phyloP scores from a whole-genome alignment of 2,888 invertebrate genomes.

The Caenorhabditis macrosperma region DNA sequence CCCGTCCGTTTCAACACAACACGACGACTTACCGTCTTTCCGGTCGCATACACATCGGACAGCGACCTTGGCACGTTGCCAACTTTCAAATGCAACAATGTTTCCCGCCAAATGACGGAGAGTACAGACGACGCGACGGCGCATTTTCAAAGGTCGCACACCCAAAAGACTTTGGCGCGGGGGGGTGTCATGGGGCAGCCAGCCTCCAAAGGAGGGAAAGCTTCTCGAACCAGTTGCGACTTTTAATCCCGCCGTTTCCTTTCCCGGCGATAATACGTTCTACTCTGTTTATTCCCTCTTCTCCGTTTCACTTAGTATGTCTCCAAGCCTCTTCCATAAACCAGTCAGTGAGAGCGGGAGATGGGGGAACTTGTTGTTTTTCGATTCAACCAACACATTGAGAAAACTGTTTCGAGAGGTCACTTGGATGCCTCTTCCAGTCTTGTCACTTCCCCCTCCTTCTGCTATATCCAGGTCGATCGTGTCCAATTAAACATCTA shows the following conservation, averaged over 20 bases:
- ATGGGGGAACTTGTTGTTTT: conserved; percentile 12
- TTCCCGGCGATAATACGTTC: conserved; percentile 56
- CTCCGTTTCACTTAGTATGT: conserved; percentile 1
- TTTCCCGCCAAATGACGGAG: conserved; percentile 30
- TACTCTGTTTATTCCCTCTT: conserved; percentile 52
- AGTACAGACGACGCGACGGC: conserved; percentile 23
- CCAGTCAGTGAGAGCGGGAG: conserved; percentile 1
- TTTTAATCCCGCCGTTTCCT: conserved; percentile 57
- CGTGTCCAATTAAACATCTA: not conserved
- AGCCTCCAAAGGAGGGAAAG: conserved; percentile 16
- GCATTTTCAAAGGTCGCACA: conserved; percentile 47
- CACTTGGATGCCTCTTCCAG: not conserved
- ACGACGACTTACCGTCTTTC: no score
- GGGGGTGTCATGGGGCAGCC: conserved; percentile 16
- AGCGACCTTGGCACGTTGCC: conserved; percentile 43
- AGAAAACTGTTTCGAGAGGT: conserved; percentile 1
- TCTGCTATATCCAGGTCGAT: not conserved
- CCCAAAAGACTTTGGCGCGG: conserved; percentile 1
- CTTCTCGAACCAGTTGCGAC: conserved; percentile 54
- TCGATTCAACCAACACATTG: not conserved
- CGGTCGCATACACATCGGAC: not conserved
- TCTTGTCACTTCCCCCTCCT: not conserved
- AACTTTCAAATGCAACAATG: conserved; percentile 33
- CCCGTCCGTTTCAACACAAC: no score
- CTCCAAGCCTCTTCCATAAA: not conserved